Percentiles rank a stretch among this genome's conserved stretches.
These are phyloP conservation scores for Sarcophilus harrisii DNA, from an alignment of 2,797 vertebrate genomes.

Conservation along the genomic window DNA sequence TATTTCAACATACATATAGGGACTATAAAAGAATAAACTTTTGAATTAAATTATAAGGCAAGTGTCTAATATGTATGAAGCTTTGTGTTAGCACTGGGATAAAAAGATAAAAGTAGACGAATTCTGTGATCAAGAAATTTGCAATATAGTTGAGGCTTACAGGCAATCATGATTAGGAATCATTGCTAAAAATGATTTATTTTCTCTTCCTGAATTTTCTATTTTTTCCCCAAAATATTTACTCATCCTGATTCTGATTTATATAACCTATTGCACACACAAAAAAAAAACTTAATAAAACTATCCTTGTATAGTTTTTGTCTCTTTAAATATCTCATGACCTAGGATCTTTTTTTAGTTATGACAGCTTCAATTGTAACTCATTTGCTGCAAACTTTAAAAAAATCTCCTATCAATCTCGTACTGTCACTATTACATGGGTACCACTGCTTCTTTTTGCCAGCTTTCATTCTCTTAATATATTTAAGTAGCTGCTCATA, in stretches of 20 bases:
- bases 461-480: not conserved
- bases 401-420: not conserved
- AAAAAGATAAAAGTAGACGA: not conserved
- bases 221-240: not conserved
- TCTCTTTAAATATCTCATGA: not conserved
- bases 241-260: not conserved
- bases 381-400: not conserved
- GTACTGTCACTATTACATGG: not conserved
- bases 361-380: not conserved
- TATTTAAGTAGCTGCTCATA: not conserved
- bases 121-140: not conserved
- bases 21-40: not conserved
- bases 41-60: not conserved
- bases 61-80: not conserved
- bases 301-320: not conserved
- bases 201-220: not conserved
- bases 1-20: not conserved
- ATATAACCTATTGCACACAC: too few relatives aligned
- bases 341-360: not conserved
- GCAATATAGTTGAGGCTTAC: not conserved
- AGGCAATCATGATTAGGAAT: not conserved
- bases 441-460: not conserved
- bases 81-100: not conserved
- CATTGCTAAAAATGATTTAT: not conserved
- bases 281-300: not conserved